Base-by-base conservation (phyloP, 2,113 vertebrate genomes). In the Sinocyclocheilus grahami region DNA sequence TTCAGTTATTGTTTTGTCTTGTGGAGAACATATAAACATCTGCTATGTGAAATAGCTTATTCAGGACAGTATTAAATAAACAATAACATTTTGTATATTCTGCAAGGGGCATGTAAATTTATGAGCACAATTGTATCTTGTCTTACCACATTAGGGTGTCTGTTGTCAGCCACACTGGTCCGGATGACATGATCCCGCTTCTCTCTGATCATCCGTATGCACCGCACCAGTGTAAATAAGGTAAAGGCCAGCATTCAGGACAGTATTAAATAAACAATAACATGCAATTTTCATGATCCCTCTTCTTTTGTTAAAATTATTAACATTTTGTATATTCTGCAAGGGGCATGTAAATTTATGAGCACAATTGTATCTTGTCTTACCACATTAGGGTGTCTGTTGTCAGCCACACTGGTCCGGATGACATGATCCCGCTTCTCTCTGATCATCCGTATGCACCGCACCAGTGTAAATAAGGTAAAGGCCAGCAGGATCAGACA, bases 321-420 rank as follows among this genome's bases (percentile, higher is more conserved):
- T 9, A 46, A 46, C 42, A 9, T 9, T 46, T 46, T 46, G 42
- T 10, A 46, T 46, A 46, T 10, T 46, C 8, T 82, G 2, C 24
- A 69, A 46, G 42, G 16, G 11, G 62, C 80, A 67, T 33, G 5
- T 80, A 37, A 37, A 37, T 37, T 37, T 37, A 37, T 37, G 37
- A 37, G 37, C 37, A 37, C 37, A 37, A 37, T 37, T 37, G 37
- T 37, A 22, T 88, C 53, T 83, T 69, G 22, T 78, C 95, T 94
- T 88, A 97, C 96, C 93, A 97, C 95, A 82, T 96, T 97, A 55
- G 94, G 94, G 86, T 96, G 95, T 89, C 94, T 95, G 60, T 93
- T 94, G 78, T 94, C 93, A 12, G 95, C 95, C 76, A 96, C 92
- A 16, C 92, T 93, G 37, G 92, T 94, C 86, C 91, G 90, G 85